These are phyloP conservation scores for Rhinopomastus cyanomelas DNA, from an alignment of 2,113 vertebrate genomes.

Conservation along the genomic window DNA sequence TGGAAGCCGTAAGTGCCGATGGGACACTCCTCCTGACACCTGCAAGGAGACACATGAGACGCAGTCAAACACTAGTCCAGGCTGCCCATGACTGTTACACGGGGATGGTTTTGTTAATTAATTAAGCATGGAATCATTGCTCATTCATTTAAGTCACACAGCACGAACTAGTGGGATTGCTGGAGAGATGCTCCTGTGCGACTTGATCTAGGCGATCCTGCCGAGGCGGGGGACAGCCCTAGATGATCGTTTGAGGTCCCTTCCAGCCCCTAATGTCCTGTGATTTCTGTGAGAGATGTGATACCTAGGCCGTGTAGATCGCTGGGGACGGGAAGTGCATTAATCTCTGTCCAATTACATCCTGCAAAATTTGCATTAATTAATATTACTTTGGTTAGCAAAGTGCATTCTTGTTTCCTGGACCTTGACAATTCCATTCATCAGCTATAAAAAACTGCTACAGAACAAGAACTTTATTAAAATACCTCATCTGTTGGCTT, in stretches of 20 bases:
- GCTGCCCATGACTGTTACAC: background rate
- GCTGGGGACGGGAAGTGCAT: background rate
- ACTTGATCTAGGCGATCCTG: too few relatives aligned
- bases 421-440: background rate
- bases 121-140: background rate
- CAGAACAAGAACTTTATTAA: background rate
- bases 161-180: background rate
- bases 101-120: background rate
- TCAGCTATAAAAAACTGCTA: background rate
- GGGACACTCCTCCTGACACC: constrained; percentile 97
- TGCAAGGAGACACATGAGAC: constrained; percentile 22
- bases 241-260: too few relatives aligned
- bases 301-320: background rate
- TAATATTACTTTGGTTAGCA: background rate
- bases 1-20: constrained; percentile 89
- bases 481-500: background rate
- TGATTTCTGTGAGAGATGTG: background rate
- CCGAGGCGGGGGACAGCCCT: too few relatives aligned
- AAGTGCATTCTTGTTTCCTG: background rate
- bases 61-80: background rate
- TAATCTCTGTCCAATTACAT: background rate
- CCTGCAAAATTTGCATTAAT: background rate
- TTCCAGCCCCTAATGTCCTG: too few relatives aligned
- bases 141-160: background rate
- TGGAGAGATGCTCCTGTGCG: background rate